Evolutionary conservation across 2,113 vertebrate genomes (phyloP), one percentile per base, ranked within the genome.

Genomic region (Romanogobio albipinnatus): DNA sequence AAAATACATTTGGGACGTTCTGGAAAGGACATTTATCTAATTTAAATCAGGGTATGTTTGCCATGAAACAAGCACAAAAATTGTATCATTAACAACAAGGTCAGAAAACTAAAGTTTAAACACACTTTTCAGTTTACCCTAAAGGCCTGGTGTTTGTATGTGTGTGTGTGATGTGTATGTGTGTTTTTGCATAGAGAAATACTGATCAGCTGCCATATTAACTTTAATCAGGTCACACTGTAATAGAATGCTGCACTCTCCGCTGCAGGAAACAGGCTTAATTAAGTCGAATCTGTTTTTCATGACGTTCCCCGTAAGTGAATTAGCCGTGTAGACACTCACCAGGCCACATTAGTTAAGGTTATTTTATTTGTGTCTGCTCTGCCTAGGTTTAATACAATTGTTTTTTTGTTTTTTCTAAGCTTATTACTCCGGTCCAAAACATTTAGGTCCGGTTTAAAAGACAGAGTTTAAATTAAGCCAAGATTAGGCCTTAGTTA

Each of bases 221-320:
- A 58, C 82, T 82, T 76, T 84, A 84, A 88, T 80, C 78, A 86
- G 87, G 81, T 88, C 85, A 84, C 53, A 29, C 64, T 84, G 82
- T 86, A 86, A 88, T 88, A 71, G 49, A 56, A 86, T 82, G 73
- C 81, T 59, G 77, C 81, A 84, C 73, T 84, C 77, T 86, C 56
- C 76, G 64, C 82, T 86, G 87, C 82, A 88, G 87, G 87, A 86
- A 88, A 84, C 82, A 82, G 85, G 66, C 87, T 84, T 86, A 88
- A 88, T 86, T 86, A 88, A 88, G 85, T 88, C 36, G 56, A 88
- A 86, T 88, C 85, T 85, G 82, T 84, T 86, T 88, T 88, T 88
- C 82, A 84, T 86, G 85, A 84, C 73, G 76, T 86, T 84, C 62
- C 74, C 62, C 24, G 47, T 88, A 86, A 88, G 78, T 84, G 82